A percentile compares a stretch with the other conserved stretches of the same genome.
Conservation (phyloP, 1,140 invertebrate genomes). For the Brachionus asplanchnoidis region DNA sequence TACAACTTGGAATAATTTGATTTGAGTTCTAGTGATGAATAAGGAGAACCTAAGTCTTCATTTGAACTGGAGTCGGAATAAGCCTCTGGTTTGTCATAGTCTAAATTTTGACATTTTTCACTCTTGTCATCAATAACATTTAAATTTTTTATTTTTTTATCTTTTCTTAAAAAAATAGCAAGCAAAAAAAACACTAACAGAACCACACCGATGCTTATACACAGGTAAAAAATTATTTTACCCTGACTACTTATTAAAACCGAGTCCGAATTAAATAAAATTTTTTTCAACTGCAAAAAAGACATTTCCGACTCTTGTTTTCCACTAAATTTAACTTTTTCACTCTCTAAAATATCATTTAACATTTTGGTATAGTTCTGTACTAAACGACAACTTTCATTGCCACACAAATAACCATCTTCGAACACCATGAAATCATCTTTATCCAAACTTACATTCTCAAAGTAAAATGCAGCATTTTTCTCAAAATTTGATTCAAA, state of each 20-base stretch:
- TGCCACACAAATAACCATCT: background rate
- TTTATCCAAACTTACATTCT: background rate
- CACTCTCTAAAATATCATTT: background rate
- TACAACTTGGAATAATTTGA: background rate
- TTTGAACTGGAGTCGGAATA: background rate
- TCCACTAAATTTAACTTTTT: background rate
- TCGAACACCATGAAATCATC: background rate
- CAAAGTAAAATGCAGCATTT: background rate
- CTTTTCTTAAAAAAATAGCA: background rate
- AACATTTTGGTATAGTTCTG: background rate
- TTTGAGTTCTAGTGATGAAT: background rate
- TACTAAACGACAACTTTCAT: background rate
- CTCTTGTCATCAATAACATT: background rate
- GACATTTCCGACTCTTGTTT: background rate
- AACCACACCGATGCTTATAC: background rate
- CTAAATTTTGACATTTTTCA: background rate
- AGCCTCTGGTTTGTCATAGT: background rate
- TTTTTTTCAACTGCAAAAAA: background rate
- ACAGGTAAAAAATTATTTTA: background rate
- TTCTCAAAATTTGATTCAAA: background rate
- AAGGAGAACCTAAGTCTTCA: background rate
- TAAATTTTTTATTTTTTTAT: background rate
- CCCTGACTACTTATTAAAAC: background rate
- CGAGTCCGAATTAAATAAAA: background rate
- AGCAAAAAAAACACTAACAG: background rate